Conservation (phyloP, 2,888 invertebrate species). For the Acleris laterana region DNA sequence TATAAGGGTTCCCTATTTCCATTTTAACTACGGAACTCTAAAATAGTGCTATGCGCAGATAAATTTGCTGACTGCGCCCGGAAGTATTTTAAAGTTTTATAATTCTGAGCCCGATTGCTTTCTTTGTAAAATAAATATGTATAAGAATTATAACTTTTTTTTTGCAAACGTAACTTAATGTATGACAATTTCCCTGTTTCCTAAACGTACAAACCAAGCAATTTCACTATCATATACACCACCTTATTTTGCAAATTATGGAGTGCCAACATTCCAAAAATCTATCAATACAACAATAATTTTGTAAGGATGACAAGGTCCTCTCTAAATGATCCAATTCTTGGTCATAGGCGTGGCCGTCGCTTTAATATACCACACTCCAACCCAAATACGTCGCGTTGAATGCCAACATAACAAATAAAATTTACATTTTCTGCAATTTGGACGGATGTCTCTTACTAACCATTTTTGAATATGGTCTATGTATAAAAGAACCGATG, state of each 20-base stretch:
- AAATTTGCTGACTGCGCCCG: no score
- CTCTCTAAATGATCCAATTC: conserved; percentile 48
- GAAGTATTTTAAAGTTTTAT: no score
- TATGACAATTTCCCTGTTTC: no score
- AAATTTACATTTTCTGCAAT: conserved; percentile 77
- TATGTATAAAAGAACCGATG: conserved; percentile 71
- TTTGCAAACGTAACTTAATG: no score
- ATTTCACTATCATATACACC: no score
- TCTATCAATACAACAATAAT: neutral
- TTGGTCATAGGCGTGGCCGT: conserved; percentile 55
- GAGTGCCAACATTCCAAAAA: neutral
- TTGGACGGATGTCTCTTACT: conserved; percentile 64
- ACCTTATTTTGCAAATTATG: neutral
- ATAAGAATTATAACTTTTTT: no score
- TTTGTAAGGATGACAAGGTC: conserved; percentile 38
- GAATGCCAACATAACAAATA: conserved; percentile 70
- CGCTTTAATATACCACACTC: conserved; percentile 63
- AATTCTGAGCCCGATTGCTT: no score
- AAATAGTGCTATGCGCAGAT: no score
- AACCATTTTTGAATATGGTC: conserved; percentile 71
- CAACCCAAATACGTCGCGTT: conserved; percentile 64
- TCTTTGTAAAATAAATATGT: no score
- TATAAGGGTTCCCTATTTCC: no score
- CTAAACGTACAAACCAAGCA: no score
- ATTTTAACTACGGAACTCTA: no score